Conservation (phyloP, 2,113 vertebrate species). For the Acanthisitta chloris region DNA sequence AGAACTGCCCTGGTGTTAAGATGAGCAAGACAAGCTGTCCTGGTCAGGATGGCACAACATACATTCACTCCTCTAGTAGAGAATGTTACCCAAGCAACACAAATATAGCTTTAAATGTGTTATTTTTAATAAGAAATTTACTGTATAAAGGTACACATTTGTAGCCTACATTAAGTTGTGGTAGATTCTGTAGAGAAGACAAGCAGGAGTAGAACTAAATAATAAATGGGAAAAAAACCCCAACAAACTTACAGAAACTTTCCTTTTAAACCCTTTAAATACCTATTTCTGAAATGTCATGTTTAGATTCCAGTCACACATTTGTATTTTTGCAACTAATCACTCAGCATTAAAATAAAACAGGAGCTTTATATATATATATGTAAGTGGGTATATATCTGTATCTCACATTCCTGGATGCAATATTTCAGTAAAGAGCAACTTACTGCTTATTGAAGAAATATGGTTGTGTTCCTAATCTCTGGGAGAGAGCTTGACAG, state of each 20-base stretch:
- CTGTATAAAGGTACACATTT: background rate
- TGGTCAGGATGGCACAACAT: background rate
- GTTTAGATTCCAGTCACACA: background rate
- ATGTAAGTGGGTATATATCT: background rate
- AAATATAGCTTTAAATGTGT: background rate
- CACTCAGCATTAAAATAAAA: background rate
- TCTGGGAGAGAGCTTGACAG: constrained; percentile 92
- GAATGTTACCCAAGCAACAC: background rate
- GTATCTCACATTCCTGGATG: background rate
- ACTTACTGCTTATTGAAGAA: constrained; percentile 98
- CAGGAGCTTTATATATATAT: background rate
- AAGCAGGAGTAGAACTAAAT: background rate
- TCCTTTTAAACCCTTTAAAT: background rate
- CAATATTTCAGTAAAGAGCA: background rate
- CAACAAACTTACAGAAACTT: background rate
- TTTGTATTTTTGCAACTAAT: background rate
- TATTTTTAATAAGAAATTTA: background rate
- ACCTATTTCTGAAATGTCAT: background rate
- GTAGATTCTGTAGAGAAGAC: background rate
- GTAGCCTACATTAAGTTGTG: background rate
- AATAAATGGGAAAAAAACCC: background rate
- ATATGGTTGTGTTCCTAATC: constrained; percentile 89
- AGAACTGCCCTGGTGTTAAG: background rate
- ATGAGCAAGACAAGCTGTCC: background rate
- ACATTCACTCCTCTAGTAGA: background rate